Conservation (phyloP, 2,888 invertebrate species). For the Perithous albicinctus region DNA sequence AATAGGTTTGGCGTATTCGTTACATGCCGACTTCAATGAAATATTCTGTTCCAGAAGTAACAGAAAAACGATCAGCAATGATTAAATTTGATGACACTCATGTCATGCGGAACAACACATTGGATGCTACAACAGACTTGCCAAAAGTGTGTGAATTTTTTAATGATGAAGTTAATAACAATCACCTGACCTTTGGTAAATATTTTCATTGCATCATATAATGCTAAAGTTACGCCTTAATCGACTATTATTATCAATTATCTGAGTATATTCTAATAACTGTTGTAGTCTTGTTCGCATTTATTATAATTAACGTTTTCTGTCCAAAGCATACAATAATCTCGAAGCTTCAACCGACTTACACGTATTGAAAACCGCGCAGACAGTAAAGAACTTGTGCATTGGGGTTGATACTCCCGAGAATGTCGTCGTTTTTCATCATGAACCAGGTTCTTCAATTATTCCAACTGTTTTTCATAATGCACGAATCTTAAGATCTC, state of each 20-base stretch:
- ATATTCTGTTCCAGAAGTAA: constrained; percentile 9
- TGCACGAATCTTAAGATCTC: too few relatives aligned
- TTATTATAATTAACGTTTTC: background rate
- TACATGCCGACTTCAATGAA: background rate
- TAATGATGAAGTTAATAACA: constrained; percentile 1
- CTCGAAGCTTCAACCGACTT: background rate
- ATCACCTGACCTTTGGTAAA: background rate
- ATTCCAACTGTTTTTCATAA: too few relatives aligned
- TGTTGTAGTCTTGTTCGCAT: background rate
- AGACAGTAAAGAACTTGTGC: background rate
- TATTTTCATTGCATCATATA: background rate
- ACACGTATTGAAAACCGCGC: background rate
- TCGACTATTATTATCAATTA: constrained; percentile 6
- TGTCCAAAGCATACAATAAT: background rate
- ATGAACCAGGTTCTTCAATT: too few relatives aligned
- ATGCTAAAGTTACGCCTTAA: background rate
- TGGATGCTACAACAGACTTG: background rate
- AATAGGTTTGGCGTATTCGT: background rate
- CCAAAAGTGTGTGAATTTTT: constrained; percentile 4
- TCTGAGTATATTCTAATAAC: background rate
- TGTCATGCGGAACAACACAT: background rate
- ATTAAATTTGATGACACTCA: background rate
- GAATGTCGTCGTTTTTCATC: constrained; percentile 5
- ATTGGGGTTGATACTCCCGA: background rate
- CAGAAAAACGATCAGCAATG: background rate